Conservation (phyloP, 2,113 vertebrate genomes). For the Tupaia tana region DNA sequence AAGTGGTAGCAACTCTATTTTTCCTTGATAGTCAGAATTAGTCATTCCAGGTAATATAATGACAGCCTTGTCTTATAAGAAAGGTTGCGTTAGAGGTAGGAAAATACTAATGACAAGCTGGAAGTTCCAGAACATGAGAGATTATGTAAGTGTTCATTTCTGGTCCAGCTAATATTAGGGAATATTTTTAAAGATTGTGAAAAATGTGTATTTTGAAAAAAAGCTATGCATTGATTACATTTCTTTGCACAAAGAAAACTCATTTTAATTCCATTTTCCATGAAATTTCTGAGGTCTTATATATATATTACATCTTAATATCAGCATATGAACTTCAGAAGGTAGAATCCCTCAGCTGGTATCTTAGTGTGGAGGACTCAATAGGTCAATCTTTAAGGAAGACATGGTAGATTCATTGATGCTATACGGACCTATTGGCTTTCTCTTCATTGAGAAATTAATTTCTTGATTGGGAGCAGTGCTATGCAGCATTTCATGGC, state of each 20-base stretch:
- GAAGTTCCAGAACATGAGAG: neutral
- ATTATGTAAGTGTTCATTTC: neutral
- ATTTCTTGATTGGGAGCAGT: neutral
- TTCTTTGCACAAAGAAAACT: no score
- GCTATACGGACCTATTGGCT: neutral
- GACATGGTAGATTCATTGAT: neutral
- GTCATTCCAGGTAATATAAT: neutral
- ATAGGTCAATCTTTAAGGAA: neutral
- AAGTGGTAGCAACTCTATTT: neutral
- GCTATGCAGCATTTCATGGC: neutral
- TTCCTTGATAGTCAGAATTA: neutral
- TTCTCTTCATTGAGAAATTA: neutral
- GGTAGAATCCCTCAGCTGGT: neutral
- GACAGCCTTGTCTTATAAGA: neutral
- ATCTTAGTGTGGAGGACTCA: neutral
- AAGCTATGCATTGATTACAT: no score
- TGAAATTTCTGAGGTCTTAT: no score
- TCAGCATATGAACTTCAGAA: neutral
- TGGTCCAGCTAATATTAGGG: neutral
- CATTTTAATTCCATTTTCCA: no score
- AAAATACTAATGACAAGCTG: neutral
- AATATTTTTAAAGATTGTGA: no score
- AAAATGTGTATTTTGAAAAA: no score
- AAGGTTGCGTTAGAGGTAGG: neutral
- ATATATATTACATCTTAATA: neutral